A percentile compares a stretch with the other conserved stretches of the same genome.
These are phyloP conservation scores for Callosobruchus maculatus DNA, from an alignment of 2,888 invertebrate genomes.

Conservation along the genomic window DNA sequence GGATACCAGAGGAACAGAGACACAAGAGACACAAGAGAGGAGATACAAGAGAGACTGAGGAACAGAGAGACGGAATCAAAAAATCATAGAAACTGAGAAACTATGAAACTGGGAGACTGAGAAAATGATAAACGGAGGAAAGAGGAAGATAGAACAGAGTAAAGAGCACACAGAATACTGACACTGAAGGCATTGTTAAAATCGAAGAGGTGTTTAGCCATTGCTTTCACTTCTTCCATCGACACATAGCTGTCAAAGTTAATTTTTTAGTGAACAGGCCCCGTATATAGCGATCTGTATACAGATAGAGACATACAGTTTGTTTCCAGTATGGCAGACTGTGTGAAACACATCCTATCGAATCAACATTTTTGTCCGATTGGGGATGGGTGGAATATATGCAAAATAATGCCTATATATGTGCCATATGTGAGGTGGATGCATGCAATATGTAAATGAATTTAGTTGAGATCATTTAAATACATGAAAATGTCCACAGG, in stretches of 20 bases:
- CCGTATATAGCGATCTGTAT: not conserved
- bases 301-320: not conserved
- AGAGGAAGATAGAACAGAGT: too few species aligned
- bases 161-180: too few species aligned
- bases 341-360: slow-evolving; percentile 1
- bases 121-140: too few species aligned
- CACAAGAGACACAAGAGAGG: too few species aligned
- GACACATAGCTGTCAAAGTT: not conserved
- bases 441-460: slow-evolving; percentile 44
- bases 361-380: slow-evolving; percentile 6
- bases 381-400: slow-evolving; percentile 18
- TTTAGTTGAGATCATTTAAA: slow-evolving; percentile 41
- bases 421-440: slow-evolving; percentile 39
- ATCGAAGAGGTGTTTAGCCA: too few species aligned
- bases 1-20: too few species aligned
- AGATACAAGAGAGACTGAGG: too few species aligned
- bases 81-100: too few species aligned
- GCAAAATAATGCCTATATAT: slow-evolving; percentile 28
- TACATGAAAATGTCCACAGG: slow-evolving; percentile 35
- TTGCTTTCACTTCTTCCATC: too few species aligned
- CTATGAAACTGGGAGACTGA: too few species aligned
- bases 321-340: not conserved
- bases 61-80: too few species aligned
- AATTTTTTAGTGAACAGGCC: not conserved
- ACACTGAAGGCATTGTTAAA: too few species aligned